Evolutionary conservation across 2,113 vertebrate genomes (phyloP).

Genomic region (Saccopteryx leptura): DNA sequence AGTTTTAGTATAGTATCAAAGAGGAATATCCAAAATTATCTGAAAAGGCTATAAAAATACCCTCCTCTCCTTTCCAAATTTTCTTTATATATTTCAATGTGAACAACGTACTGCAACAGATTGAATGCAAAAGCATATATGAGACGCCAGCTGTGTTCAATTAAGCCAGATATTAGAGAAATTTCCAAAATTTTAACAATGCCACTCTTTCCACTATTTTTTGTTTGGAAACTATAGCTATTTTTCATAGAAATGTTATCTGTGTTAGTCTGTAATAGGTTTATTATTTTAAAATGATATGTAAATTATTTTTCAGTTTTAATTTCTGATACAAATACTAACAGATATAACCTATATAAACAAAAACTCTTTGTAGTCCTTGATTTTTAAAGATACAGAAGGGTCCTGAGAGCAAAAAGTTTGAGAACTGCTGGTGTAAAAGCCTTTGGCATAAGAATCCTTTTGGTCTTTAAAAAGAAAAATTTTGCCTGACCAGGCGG

Average conservation of each 20-base stretch:
- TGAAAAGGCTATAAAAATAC: not conserved
- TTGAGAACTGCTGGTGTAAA: not conserved
- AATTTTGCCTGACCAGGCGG: no score
- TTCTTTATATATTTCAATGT: not conserved
- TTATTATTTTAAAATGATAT: slow-evolving; percentile 13
- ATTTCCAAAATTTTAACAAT: not conserved
- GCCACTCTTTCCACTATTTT: not conserved
- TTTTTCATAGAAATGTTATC: slow-evolving; percentile 19
- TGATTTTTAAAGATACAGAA: not conserved
- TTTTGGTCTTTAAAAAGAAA: not conserved
- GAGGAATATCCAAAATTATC: not conserved
- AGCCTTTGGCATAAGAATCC: slow-evolving; percentile 16
- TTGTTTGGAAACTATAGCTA: not conserved
- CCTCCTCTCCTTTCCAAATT: not conserved
- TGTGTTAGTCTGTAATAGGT: not conserved
- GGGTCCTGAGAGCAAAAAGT: not conserved
- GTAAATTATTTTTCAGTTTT: not conserved
- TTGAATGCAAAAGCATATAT: not conserved
- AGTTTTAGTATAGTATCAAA: not conserved
- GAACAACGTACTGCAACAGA: not conserved
- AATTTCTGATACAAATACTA: not conserved
- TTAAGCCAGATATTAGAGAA: not conserved
- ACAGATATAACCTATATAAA: not conserved
- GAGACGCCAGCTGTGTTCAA: slow-evolving; percentile 8
- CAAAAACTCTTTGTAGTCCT: not conserved